These are phyloP conservation scores for Rachycentron canadum DNA, from an alignment of 2,797 vertebrate species.

Conservation along the genomic window DNA sequence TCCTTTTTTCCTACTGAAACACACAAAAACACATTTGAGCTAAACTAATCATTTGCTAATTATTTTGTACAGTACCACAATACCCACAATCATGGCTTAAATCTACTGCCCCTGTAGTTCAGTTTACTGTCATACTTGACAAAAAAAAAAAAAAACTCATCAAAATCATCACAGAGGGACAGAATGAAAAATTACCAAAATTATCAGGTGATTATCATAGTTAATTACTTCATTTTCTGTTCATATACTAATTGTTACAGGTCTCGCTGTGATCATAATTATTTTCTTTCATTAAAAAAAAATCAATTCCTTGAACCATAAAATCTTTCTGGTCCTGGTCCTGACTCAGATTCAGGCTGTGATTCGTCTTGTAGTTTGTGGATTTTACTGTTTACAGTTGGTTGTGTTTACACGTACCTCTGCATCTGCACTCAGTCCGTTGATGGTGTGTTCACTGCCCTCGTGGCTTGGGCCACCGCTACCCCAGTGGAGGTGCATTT, in stretches of 20 bases:
- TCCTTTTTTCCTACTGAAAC: neutral
- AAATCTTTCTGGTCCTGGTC: neutral
- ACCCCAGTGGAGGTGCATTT: conserved; percentile 96
- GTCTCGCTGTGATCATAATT: too few relatives aligned
- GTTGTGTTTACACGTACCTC: conserved; percentile 84
- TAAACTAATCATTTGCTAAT: neutral
- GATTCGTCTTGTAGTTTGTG: neutral
- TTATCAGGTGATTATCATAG: too few relatives aligned
- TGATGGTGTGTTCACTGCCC: conserved; percentile 92
- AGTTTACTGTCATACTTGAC: too few relatives aligned
- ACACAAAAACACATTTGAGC: neutral
- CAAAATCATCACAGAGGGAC: too few relatives aligned
- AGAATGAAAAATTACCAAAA: too few relatives aligned
- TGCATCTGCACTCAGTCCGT: conserved; percentile 85
- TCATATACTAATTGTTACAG: too few relatives aligned
- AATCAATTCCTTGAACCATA: neutral
- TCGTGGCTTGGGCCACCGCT: conserved; percentile 65
- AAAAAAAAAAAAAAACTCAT: too few relatives aligned
- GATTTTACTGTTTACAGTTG: neutral
- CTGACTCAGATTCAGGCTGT: neutral
- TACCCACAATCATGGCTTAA: too few relatives aligned
- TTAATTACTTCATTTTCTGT: too few relatives aligned
- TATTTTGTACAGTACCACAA: neutral
- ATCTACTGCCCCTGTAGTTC: too few relatives aligned
- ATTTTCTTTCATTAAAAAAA: too few relatives aligned